Percentiles rank a stretch among this genome's conserved stretches.
Conservation (phyloP, 2,888 invertebrate species). For the Achlya flavicornis region DNA sequence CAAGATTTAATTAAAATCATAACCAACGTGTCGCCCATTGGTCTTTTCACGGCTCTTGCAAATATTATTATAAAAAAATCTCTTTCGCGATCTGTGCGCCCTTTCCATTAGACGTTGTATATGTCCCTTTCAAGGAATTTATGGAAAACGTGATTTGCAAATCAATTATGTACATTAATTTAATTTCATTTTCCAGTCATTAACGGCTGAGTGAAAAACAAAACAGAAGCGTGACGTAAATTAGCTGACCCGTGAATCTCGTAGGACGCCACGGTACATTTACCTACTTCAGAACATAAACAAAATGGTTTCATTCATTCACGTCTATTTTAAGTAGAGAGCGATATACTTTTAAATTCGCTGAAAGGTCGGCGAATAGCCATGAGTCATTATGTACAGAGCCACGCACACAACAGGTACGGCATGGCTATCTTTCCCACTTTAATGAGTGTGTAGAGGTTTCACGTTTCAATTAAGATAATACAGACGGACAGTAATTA, state of each 20-base stretch:
- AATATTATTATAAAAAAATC: no score
- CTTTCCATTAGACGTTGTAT: no score
- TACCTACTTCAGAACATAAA: constrained; percentile 1
- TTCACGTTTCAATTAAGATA: constrained; percentile 48
- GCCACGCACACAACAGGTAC: constrained; percentile 14
- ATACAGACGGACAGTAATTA: constrained; percentile 30
- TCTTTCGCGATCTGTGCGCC: no score
- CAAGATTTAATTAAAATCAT: no score
- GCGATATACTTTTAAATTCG: constrained; percentile 4
- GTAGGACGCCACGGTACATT: background rate
- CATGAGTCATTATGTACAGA: constrained; percentile 16
- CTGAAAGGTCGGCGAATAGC: background rate
- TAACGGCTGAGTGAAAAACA: background rate
- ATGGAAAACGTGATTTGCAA: background rate
- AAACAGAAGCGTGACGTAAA: constrained; percentile 2
- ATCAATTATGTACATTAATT: background rate
- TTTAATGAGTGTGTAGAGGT: constrained; percentile 37
- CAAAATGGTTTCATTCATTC: constrained; percentile 3
- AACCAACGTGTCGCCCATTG: no score
- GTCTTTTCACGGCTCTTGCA: no score
- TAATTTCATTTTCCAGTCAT: background rate
- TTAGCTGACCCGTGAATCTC: background rate
- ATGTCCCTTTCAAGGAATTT: no score
- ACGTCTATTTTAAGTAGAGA: background rate
- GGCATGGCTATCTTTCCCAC: constrained; percentile 22